These are phyloP conservation scores for Distichodus sexfasciatus DNA, from an alignment of 2,797 vertebrate species.

Conservation along the genomic window DNA sequence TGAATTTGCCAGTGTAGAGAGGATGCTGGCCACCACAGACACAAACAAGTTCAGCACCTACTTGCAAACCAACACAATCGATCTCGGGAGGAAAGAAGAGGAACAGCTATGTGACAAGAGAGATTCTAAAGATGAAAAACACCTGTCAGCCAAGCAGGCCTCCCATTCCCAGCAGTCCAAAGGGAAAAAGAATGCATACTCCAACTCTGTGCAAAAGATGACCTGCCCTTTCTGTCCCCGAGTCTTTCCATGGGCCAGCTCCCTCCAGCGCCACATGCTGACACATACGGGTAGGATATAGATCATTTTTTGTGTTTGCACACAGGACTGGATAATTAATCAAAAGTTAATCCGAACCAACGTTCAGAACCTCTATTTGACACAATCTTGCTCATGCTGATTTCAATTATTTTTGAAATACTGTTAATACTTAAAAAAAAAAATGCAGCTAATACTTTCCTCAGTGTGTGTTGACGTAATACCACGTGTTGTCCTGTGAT, in stretches of 20 bases:
- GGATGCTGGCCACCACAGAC: slow-evolving; percentile 93
- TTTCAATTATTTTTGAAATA: too few relatives aligned
- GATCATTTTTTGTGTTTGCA: too few relatives aligned
- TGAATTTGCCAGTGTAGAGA: slow-evolving; percentile 96
- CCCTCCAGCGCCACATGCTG: slow-evolving; percentile 92
- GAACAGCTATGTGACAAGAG: slow-evolving; percentile 70
- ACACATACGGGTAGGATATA: slow-evolving; percentile 86
- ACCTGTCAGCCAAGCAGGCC: slow-evolving; percentile 23
- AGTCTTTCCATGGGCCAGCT: slow-evolving; percentile 93
- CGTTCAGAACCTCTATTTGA: too few relatives aligned
- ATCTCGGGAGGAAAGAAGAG: slow-evolving; percentile 69
- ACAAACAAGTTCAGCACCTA: slow-evolving; percentile 93
- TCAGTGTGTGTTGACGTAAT: too few relatives aligned
- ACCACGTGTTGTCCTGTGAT: too few relatives aligned
- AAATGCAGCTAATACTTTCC: too few relatives aligned
- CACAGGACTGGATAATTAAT: too few relatives aligned
- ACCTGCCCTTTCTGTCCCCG: slow-evolving; percentile 90
- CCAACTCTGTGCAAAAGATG: slow-evolving; percentile 91
- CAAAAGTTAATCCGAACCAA: too few relatives aligned
- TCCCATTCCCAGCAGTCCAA: slow-evolving; percentile 72
- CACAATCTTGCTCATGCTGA: too few relatives aligned
- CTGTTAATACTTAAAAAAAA: too few relatives aligned
- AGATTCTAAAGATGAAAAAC: slow-evolving; percentile 72
- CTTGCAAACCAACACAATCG: slow-evolving; percentile 79
- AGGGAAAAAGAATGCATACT: slow-evolving; percentile 88